Base-by-base conservation (phyloP, 1,140 invertebrate species). In the Hypsibius dujardini region DNA sequence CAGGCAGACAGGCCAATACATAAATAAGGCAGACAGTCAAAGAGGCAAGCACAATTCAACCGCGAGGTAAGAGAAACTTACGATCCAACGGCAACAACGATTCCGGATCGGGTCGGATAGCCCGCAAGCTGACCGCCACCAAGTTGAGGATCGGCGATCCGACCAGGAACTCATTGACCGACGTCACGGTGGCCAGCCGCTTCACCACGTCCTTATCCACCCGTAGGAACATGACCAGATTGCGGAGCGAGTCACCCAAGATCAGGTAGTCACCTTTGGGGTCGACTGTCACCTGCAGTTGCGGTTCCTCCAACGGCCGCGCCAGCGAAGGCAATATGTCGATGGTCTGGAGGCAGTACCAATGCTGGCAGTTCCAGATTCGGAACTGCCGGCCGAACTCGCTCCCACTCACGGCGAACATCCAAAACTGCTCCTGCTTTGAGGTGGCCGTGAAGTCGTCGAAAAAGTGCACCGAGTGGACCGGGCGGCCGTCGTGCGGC, bases 351-450 rank as follows among this genome's bases (percentile, higher is more conserved):
- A 95, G 80, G 77, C 92, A 95, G 47, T 84, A 84, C 93, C 93
- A 96, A 0, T 88, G 84, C 76, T 93, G 88, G 79, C 93, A 96
- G 3, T 89, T 90, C 91, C 92, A 95, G 45, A 96, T 81, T 80
- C 94, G 95, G 15, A 96, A 81, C 76, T 91, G 90, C 0, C 88
- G 87, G 79, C 95, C 95, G 76, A 91, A 86, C 73, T 90, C 86
- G 7, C 88, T 87, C 1, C 90, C 90, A 1, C 92, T 95, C 28
- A 97, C 83, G 1, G 89, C 89, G 82, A 88, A 94, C 77, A 92
- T 92, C 93, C 93, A 97, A 79, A 92, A 90, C 77, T 90, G 88
- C 12, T 67, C 62, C 42, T 67, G 62, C 42, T 67, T 67, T 3
- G 62, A 15, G 12, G 3, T 45, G 42, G 62, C 3, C 3, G 62